Percentiles rank a stretch among this genome's conserved stretches.
Evolutionary conservation across 2,113 vertebrate species (phyloP).

Genomic region (Eubucco bourcierii): DNA sequence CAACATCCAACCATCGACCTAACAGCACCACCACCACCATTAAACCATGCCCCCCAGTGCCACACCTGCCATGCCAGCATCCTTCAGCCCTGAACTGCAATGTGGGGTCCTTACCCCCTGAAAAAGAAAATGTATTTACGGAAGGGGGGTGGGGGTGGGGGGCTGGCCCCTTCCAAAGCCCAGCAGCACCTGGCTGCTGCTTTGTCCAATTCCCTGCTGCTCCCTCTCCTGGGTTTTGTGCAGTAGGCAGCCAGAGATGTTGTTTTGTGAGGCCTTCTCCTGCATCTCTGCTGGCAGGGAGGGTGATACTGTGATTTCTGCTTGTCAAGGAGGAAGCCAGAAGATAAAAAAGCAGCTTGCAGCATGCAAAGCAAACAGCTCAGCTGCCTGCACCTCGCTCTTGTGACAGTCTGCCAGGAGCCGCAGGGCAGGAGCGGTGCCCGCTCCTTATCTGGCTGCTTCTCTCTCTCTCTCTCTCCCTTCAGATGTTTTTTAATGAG

Average conservation of each 20-base stretch:
- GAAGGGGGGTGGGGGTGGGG: no score
- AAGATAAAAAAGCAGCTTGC: slow-evolving; percentile 12
- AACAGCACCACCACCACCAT: no score
- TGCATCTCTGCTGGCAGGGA: neutral
- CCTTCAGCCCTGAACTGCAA: neutral
- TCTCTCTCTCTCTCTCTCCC: neutral
- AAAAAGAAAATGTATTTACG: neutral
- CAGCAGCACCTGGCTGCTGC: no score
- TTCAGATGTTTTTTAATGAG: neutral
- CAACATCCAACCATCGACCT: no score
- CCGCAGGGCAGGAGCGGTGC: neutral
- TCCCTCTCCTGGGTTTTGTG: neutral
- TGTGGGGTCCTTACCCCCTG: rapidly evolving
- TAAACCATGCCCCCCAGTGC: no score
- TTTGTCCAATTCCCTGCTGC: no score
- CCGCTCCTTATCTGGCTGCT: neutral
- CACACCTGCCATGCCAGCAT: no score
- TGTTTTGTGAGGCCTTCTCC: neutral
- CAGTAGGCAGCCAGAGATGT: neutral
- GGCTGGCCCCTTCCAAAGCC: no score
- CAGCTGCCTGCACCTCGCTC: neutral
- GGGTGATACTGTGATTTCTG: neutral
- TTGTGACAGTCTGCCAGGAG: neutral
- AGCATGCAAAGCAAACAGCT: neutral
- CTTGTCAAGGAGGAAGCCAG: neutral